Evolutionary conservation across 2,888 invertebrate genomes (phyloP), one percentile per base, ranked within the genome.

Genomic region (Branchellion lobata): DNA sequence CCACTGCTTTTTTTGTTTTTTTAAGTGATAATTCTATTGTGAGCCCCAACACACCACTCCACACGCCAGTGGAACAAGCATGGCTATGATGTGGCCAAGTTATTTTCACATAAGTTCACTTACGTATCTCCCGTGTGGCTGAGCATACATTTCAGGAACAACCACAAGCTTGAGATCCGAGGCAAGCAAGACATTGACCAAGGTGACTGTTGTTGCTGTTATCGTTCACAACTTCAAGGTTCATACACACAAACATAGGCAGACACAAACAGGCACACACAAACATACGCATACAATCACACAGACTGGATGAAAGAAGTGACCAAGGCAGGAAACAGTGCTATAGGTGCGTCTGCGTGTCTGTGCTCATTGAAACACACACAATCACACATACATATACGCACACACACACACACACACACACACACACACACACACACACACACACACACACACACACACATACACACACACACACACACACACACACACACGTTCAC

Each of bases 101-200:
- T 90, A 79, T 96, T 96, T 90, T 92, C 92, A 68, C 84, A 86
- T 51, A 97, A 97, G 88, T 94, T 97, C 84, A 92, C 93, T 76
- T 92, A 93, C 85, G 91, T 97, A 33, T 94, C 96, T 0, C 97
- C 97, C 0, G 96, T 96, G 0, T 98, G 97, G 97, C 90, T 97
- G 40, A 94, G 96, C 88, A 89, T 96, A 21, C 90, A 91, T 81
- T 89, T 92, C 57, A 91, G 91, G 80, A 84, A 84, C 27, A 83
- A 84, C 21, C 86, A 86, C 1, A 83, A 84, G 2, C 89, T 86
- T 83, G 82, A 83, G 5, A 85, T 90, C 33, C 85, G 85, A 51
- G 90, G 90, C 18, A 85, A 84, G 1, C 94, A 95, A 87, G 95
- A 96, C 89, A 91, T 95, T 75, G 94, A 95, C 85, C 91, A 91